Base-by-base conservation (phyloP, 1,140 invertebrate genomes). In the Arctopsyche grandis region DNA sequence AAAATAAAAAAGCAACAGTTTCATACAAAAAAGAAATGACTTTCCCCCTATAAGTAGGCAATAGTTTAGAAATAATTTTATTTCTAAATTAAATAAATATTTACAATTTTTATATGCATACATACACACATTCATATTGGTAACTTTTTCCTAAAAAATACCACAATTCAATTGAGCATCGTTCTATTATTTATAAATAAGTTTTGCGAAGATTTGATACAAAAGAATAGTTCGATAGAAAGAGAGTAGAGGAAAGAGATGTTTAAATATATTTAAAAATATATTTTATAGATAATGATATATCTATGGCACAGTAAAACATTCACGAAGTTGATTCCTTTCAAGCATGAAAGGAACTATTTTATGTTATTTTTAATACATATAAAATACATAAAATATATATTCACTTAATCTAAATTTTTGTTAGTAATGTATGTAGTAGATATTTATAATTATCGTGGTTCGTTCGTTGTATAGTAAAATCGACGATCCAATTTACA, bases 1-100 rank as follows among this genome's bases (percentile, higher is more conserved):
- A n/a, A 38, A 26, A 73, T 10, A 19, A 60, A 21, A 38, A 38
- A 60, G 56, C 16, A 21, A 21, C 7, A 60, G 56, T 19, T 19
- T 60, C 9, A 56, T n/a, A 60, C 16, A 60, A 21, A 19, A 21
- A 9, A 21, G 56, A 60, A 60, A 60, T 60, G 56, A 60, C 56
- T 60, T 19, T 60, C 56, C 48, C 56, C 56, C 21, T 60, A 60
- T 19, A 60, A 46, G 7, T 38, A 38, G 1, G 29, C 7, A 38
- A 4, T 38, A 38, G n/a, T n/a, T n/a, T n/a, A n/a, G n/a, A 70
- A 24, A 44, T 10, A 52, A 52, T 16, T 63, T 63, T 24, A 66
- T 24, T 66, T 66, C 63, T 66, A 66, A 66, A 56, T 75, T 29
- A 58, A 73, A 75, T 56, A 75, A 66, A 66, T 66, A 66, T 66